Evolutionary conservation across 1,140 invertebrate species (phyloP).

Genomic region (Caenorhabditis elegans): WBcel235 BX284606.5:7541001-7541500

Average conservation of each 20-base stretch:
- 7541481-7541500: neutral
- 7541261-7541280: neutral
- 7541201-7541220: slow-evolving; percentile 32
- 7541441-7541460: neutral
- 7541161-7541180: neutral
- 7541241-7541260: slow-evolving; percentile 5
- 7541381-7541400: neutral
- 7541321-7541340: slow-evolving; percentile 10
- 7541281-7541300: neutral
- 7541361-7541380: neutral
- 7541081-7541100: neutral
- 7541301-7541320: neutral
- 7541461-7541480: neutral
- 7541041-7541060: neutral
- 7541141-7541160: neutral
- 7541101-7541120: neutral
- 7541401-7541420: neutral
- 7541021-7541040: slow-evolving; percentile 32
- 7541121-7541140: neutral
- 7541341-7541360: neutral
- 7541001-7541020: slow-evolving; percentile 19
- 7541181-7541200: slow-evolving; percentile 25
- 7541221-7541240: slow-evolving; percentile 19
- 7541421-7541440: neutral
- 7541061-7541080: slow-evolving; percentile 8